Evolutionary conservation across 2,113 vertebrate genomes (phyloP).

Genomic region (Lophius piscatorius): DNA sequence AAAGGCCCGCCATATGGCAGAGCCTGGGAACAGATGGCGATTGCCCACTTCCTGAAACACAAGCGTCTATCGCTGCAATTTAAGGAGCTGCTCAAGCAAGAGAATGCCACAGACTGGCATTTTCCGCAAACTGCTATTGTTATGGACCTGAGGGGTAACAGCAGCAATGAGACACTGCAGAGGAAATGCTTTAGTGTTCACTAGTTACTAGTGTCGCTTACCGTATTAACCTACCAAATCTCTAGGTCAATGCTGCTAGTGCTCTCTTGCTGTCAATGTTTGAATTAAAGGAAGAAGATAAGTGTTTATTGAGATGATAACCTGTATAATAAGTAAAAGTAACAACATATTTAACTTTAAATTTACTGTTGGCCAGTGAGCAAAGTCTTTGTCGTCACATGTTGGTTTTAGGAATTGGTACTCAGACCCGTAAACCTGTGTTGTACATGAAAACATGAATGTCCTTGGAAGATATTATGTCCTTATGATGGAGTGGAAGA

Average conservation of each 20-base stretch:
- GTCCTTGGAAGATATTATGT: slow-evolving; percentile 70
- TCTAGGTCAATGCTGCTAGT: slow-evolving; percentile 41
- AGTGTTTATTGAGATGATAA: slow-evolving; percentile 11
- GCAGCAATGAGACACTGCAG: slow-evolving; percentile 61
- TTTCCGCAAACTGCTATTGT: slow-evolving; percentile 79
- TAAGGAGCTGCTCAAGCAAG: slow-evolving; percentile 78
- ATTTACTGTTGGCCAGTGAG: neutral
- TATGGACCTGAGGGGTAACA: slow-evolving; percentile 69
- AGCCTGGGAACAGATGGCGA: slow-evolving; percentile 86
- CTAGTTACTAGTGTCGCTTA: slow-evolving; percentile 64
- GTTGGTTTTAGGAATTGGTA: slow-evolving; percentile 10
- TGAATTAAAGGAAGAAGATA: slow-evolving; percentile 11
- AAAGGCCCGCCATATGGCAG: slow-evolving; percentile 87
- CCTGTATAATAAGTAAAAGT: slow-evolving; percentile 15
- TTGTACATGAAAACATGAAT: slow-evolving; percentile 40
- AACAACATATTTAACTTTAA: slow-evolving; percentile 3
- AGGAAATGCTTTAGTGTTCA: slow-evolving; percentile 65
- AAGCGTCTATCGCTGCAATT: slow-evolving; percentile 79
- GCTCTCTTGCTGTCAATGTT: slow-evolving; percentile 21
- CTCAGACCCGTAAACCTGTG: slow-evolving; percentile 12
- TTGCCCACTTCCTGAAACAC: slow-evolving; percentile 86
- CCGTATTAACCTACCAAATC: slow-evolving; percentile 50
- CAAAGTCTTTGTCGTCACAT: neutral
- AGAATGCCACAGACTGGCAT: slow-evolving; percentile 77
- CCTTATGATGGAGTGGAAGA: slow-evolving; percentile 70